Evolutionary conservation across 2,888 invertebrate genomes (phyloP), one percentile per base, ranked within the genome.

Genomic region (Ferdinandea cuprea): DNA sequence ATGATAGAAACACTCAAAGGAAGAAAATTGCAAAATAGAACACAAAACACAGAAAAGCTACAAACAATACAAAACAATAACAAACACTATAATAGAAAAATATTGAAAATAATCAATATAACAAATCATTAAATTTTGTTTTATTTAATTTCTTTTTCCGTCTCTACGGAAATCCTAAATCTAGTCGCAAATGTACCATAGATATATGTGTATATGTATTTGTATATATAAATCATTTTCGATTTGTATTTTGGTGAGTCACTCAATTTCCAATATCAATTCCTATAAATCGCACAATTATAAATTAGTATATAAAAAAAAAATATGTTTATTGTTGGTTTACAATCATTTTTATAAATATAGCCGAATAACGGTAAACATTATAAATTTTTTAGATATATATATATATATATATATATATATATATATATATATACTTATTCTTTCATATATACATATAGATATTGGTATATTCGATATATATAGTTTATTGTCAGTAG

Each of bases 231-330:
- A 28, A 40, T 61, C 19, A 19, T 19, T 30, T n/a, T 25, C 59
- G 37, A 61, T 63, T 13, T 42, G 48, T 56, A 37, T 46, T 56
- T 56, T 66, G 52, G 52, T 66, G 42, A 68, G 30, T 30, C n/a
- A 54, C 35, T 52, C 13, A n/a, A 9, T 28, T 17, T 15, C 3
- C n/a, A n/a, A 35, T 37, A 7, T 11, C n/a, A 8, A 25, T 17
- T 19, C 3, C 9, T 15, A 37, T 35, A 9, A 56, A 25, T 72
- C 61, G 61, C 61, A 72, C 61, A 61, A 42, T 40, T 35, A 72
- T 72, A 72, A 52, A 72, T 72, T 52, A 72, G 61, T 54, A 61
- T n/a, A n/a, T n/a, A n/a, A n/a, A n/a, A n/a, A n/a, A n/a, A n/a
- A n/a, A n/a, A n/a, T n/a, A n/a, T n/a, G n/a, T n/a, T n/a, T 63